Conservation (phyloP, 2,113 vertebrate genomes). For the Cyanoramphus novaezelandiae region DNA sequence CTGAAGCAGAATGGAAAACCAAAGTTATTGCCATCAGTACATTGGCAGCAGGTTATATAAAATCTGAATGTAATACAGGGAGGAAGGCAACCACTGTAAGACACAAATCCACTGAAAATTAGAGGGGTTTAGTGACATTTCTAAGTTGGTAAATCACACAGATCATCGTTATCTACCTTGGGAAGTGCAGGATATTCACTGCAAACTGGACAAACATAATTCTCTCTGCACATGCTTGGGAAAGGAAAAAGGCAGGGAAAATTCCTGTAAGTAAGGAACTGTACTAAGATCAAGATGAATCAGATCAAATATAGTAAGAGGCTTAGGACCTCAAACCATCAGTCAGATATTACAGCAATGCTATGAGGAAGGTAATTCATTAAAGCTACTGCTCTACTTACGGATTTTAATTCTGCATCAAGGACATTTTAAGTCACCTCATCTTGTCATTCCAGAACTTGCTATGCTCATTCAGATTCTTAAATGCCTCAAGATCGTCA, state of each 20-base stretch:
- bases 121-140: neutral
- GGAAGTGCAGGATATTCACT: neutral
- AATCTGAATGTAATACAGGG: neutral
- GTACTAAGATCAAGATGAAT: neutral
- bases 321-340: neutral
- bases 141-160: neutral
- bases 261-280: neutral
- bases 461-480: neutral
- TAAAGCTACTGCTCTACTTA: neutral
- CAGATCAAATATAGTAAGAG: constrained; percentile 3
- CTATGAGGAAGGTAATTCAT: constrained; percentile 5
- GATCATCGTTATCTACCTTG: neutral
- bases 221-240: neutral
- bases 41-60: neutral
- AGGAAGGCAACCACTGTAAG: neutral
- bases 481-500: neutral
- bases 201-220: neutral
- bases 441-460: neutral
- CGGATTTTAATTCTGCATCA: neutral
- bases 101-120: neutral
- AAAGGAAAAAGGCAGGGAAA: neutral
- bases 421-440: neutral
- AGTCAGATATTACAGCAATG: neutral
- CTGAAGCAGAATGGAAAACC: neutral
- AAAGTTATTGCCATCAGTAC: neutral